Percentiles rank a stretch among this genome's conserved stretches.
These are phyloP conservation scores for Triplophysa tibetana DNA, from an alignment of 2,113 vertebrate genomes.

Conservation along the genomic window DNA sequence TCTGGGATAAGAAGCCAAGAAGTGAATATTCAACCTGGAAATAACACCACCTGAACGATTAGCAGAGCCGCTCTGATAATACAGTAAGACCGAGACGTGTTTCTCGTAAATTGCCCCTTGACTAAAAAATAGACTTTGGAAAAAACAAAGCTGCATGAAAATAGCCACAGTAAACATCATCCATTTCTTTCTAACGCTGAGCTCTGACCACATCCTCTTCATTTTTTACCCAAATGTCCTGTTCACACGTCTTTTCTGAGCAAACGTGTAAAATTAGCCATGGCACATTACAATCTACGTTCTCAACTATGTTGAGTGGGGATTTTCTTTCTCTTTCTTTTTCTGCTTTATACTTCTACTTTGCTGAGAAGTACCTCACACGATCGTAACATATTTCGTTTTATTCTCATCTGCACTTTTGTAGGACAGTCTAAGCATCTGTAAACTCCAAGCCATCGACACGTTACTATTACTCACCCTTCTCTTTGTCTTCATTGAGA, in stretches of 20 bases:
- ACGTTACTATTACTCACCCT: neutral
- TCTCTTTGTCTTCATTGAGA: neutral
- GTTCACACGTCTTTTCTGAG: conserved; percentile 67
- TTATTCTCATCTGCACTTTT: neutral
- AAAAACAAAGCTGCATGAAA: conserved; percentile 56
- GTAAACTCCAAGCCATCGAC: neutral
- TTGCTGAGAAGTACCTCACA: conserved; percentile 39
- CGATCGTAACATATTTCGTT: neutral
- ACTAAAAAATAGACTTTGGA: conserved; percentile 43
- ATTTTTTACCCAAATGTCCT: conserved; percentile 72
- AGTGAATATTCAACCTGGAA: conserved; percentile 61
- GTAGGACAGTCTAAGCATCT: neutral
- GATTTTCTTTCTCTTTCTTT: conserved; percentile 17
- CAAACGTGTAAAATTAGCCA: conserved; percentile 66
- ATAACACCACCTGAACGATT: conserved; percentile 39
- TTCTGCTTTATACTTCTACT: conserved; percentile 11
- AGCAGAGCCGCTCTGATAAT: neutral
- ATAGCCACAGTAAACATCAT: conserved; percentile 68
- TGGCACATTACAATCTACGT: conserved; percentile 44
- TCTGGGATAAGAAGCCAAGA: conserved; percentile 69
- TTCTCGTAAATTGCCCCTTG: conserved; percentile 18
- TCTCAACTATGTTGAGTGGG: conserved; percentile 31
- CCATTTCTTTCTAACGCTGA: conserved; percentile 66
- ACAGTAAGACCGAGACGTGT: conserved; percentile 19
- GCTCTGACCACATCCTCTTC: conserved; percentile 76